Conservation (phyloP, 2,888 invertebrate species). For the Pristionchus japonicus region DNA sequence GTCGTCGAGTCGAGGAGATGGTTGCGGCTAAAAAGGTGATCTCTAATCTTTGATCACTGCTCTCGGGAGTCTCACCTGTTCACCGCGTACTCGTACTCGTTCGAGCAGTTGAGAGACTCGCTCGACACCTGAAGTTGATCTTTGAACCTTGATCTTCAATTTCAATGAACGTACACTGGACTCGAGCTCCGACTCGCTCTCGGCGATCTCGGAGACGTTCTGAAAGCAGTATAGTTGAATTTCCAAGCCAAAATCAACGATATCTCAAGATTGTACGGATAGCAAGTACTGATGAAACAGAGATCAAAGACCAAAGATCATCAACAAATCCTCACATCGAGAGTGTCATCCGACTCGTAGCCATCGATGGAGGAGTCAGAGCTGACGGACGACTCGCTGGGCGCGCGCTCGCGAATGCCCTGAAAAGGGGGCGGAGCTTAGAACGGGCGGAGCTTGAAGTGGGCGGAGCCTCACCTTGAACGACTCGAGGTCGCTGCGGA, state of each 20-base stretch:
- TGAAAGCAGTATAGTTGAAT: not conserved
- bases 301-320: not conserved
- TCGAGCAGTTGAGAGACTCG: conserved; percentile 8
- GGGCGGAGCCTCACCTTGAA: conserved; percentile 20
- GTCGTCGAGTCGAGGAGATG: conserved; percentile 21
- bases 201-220: conserved; percentile 32
- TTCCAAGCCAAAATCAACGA: no score
- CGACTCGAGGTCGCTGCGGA: conserved; percentile 28
- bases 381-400: not conserved
- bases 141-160: not conserved
- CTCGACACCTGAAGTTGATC: not conserved
- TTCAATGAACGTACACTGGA: not conserved
- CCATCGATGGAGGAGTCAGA: not conserved
- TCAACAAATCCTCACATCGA: not conserved
- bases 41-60: conserved; percentile 6
- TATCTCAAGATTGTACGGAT: no score
- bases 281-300: no score
- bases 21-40: not conserved
- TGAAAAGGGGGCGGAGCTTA: not conserved
- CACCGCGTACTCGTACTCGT: not conserved
- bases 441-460: no score
- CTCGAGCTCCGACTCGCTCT: not conserved
- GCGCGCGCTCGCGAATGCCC: not conserved
- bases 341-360: conserved; percentile 26
- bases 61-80: not conserved